phyloP scores from a whole-genome alignment of 2,888 invertebrate genomes.

The Metacarcinus magister region DNA sequence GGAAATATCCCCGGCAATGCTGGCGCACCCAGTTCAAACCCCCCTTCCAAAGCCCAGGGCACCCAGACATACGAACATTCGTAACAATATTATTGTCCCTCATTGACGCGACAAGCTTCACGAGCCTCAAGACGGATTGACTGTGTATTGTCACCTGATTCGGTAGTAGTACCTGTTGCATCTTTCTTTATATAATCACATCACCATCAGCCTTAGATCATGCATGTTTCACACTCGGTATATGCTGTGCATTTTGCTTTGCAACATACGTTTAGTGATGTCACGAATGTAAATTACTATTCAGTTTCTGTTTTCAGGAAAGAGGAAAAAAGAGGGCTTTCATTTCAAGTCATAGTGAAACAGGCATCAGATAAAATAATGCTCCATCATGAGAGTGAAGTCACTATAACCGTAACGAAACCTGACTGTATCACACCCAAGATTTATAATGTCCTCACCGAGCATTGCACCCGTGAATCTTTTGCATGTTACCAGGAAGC shows the following conservation, averaged over 20 bases:
- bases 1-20: no score
- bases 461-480: not conserved
- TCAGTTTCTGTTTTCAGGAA: not conserved
- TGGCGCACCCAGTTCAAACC: no score
- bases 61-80: not conserved
- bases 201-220: no score
- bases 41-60: no score
- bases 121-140: no score
- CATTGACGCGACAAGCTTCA: no score
- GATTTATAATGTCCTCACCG: constrained; percentile 12
- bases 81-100: no score
- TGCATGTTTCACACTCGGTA: no score
- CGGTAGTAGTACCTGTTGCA: no score
- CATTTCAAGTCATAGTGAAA: not conserved
- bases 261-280: not conserved
- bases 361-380: not conserved
- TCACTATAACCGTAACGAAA: constrained; percentile 59
- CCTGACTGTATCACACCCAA: constrained; percentile 61
- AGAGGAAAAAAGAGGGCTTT: not conserved
- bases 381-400: not conserved
- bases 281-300: not conserved
- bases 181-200: no score
- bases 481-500: not conserved
- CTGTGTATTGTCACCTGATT: no score
- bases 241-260: not conserved